Base-by-base conservation (phyloP, 2,113 vertebrate genomes). In the Hippocampus abdominalis region DNA sequence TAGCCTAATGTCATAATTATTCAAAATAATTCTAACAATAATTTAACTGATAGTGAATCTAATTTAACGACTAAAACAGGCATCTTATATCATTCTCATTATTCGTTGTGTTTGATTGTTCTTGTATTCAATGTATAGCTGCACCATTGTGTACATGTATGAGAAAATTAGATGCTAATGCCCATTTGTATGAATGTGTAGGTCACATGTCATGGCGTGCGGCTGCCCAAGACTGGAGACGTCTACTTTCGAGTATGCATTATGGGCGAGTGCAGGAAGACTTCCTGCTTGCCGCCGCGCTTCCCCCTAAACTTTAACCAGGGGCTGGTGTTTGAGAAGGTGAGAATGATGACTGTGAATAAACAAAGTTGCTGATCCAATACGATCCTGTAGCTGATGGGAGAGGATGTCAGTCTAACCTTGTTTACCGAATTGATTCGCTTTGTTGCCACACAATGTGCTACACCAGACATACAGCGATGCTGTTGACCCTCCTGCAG, bases 321-420 rank as follows among this genome's bases (percentile, higher is more conserved):
- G 84, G 94, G 90, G 81, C 93, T 98, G 89, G 79, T 90, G n/a
- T 96, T 98, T 90, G 91, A 92, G 81, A 98, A 96, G 95, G 96
- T 98, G 78, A 89, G 91, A 73, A 42, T 69, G 10, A 29, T 21
- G 29, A 49, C 0, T 23, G 18, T 15, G 36, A 56, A 44, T 69
- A 12, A 69, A 29, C 4, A 46, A 64, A 25, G 7, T 27, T 27
- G 36, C 32, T 46, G 64, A 46, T 65, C 15, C 48, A 23, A 48
- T 16, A 25, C 44, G 44, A 8, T 8, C 44, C 10, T 49, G 46
- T 39, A 40, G 21, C 61, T 2, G 73, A 76, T 75, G 36, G 64
- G 79, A 76, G 3, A 64, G 71, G 21, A 64, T 49, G 72, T 48
- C 70, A n/a, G 68, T 42, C 75, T 61, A 69, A 62, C 77, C 74